Conservation (phyloP, 2,888 invertebrate genomes). For the Xiphydria camelus region DNA sequence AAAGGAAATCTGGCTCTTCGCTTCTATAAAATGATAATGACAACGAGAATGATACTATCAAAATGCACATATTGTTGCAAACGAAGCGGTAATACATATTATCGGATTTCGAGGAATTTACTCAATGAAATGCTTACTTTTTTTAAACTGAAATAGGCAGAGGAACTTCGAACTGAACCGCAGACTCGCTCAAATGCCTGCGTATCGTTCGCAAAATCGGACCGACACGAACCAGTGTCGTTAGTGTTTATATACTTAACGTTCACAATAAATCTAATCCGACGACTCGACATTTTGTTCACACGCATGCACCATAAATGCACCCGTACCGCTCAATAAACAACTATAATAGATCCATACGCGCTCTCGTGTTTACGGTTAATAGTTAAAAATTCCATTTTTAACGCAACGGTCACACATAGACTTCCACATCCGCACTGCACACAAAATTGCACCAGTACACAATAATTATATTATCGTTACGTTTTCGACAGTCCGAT, state of each 20-base stretch:
- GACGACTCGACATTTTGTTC: slow-evolving; percentile 10
- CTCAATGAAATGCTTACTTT: too few relatives aligned
- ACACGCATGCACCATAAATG: slow-evolving; percentile 6
- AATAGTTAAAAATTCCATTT: slow-evolving; percentile 22
- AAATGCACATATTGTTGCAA: too few relatives aligned
- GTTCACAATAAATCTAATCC: slow-evolving; percentile 14
- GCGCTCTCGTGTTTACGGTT: slow-evolving; percentile 16
- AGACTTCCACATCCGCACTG: slow-evolving; percentile 16
- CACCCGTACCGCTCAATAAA: slow-evolving; percentile 14
- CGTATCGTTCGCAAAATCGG: too few relatives aligned
- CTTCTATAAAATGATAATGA: too few relatives aligned
- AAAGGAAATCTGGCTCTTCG: too few relatives aligned
- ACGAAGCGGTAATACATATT: too few relatives aligned
- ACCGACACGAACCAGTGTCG: neutral
- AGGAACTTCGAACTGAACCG: too few relatives aligned
- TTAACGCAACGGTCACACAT: slow-evolving; percentile 5
- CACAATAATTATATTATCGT: slow-evolving; percentile 3
- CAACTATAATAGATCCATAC: slow-evolving; percentile 14
- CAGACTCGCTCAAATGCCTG: too few relatives aligned
- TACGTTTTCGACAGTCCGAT: neutral
- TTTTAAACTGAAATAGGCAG: too few relatives aligned
- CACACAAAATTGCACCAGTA: slow-evolving; percentile 20
- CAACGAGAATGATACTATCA: too few relatives aligned
- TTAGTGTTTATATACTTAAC: slow-evolving; percentile 13
- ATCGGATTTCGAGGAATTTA: too few relatives aligned